phyloP scores from a whole-genome alignment of 2,113 vertebrate species.

The Dicaeum eximium region DNA sequence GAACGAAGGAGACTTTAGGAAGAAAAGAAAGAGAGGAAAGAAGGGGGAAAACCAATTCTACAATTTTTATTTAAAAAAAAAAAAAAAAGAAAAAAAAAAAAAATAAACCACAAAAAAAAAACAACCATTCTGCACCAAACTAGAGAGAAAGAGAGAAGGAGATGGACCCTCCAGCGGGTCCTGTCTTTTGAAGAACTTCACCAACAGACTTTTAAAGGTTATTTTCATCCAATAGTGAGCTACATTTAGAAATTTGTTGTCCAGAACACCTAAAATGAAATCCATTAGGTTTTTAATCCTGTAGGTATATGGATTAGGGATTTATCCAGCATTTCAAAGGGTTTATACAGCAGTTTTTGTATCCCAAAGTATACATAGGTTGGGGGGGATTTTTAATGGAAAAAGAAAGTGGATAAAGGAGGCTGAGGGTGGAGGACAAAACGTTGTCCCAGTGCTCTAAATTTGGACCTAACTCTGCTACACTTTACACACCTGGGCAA shows the following conservation, averaged over 20 bases:
- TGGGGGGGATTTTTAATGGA: neutral
- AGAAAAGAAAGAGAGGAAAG: slow-evolving; percentile 57
- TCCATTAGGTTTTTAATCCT: slow-evolving; percentile 68
- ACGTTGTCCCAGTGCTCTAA: neutral
- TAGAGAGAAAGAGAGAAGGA: slow-evolving; percentile 57
- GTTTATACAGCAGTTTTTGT: neutral
- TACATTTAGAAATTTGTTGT: slow-evolving; percentile 69
- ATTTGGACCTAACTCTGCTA: neutral
- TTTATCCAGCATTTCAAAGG: slow-evolving; percentile 75
- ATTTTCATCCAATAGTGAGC: slow-evolving; percentile 75
- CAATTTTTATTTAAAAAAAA: slow-evolving; percentile 72
- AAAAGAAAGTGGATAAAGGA: neutral
- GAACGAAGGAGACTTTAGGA: slow-evolving; percentile 72
- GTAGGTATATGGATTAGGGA: slow-evolving; percentile 66
- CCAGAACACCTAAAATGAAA: slow-evolving; percentile 67
- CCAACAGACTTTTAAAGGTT: slow-evolving; percentile 78
- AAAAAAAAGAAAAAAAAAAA: slow-evolving; percentile 44
- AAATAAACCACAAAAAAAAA: slow-evolving; percentile 25
- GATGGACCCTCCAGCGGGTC: slow-evolving; percentile 54
- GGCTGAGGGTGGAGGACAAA: neutral
- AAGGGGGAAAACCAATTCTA: slow-evolving; percentile 63
- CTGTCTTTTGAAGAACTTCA: slow-evolving; percentile 69
- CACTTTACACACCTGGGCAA: neutral
- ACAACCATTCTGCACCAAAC: slow-evolving; percentile 72
- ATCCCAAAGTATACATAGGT: neutral